phyloP scores from a whole-genome alignment of 2,888 invertebrate species.

The Mesorhabditis spiculigera region DNA sequence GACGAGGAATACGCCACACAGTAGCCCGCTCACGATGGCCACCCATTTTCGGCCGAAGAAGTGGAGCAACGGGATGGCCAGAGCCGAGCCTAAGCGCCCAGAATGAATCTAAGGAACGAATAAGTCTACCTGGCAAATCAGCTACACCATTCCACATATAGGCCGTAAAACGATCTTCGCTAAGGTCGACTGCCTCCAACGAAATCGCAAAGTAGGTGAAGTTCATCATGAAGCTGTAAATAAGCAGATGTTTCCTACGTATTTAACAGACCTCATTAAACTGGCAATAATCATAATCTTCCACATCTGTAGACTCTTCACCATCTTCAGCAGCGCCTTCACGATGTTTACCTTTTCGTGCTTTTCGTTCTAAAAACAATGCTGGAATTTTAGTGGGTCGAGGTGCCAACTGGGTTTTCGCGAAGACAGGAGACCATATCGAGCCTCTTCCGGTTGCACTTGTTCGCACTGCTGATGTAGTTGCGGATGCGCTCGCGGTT shows the following conservation, averaged over 20 bases:
- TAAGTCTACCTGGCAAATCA: slow-evolving; percentile 5
- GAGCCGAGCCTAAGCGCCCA: not conserved
- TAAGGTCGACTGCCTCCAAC: slow-evolving; percentile 13
- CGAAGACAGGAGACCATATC: slow-evolving; percentile 2
- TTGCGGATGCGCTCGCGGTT: slow-evolving; percentile 7
- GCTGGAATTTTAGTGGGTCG: slow-evolving; percentile 7
- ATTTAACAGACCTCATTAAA: slow-evolving; percentile 10
- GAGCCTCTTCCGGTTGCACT: slow-evolving; percentile 10
- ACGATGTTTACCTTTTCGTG: slow-evolving; percentile 6
- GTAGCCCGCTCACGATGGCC: not conserved
- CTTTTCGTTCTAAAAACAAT: slow-evolving; percentile 6
- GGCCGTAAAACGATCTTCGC: slow-evolving; percentile 14
- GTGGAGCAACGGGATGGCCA: not conserved
- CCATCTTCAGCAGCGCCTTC: slow-evolving; percentile 7
- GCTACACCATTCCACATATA: slow-evolving; percentile 16
- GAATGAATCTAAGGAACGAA: not conserved
- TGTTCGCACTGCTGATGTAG: slow-evolving; percentile 12
- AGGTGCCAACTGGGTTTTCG: not conserved
- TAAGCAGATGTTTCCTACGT: not conserved
- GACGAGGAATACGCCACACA: not conserved
- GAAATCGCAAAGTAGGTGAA: slow-evolving; percentile 18
- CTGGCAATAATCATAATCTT: slow-evolving; percentile 14
- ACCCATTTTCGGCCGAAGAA: slow-evolving; percentile 5
- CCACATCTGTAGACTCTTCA: slow-evolving; percentile 1
- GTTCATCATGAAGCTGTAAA: slow-evolving; percentile 14